These are phyloP conservation scores for Tetramorium bicarinatum DNA, from an alignment of 2,888 invertebrate species.

Conservation along the genomic window DNA sequence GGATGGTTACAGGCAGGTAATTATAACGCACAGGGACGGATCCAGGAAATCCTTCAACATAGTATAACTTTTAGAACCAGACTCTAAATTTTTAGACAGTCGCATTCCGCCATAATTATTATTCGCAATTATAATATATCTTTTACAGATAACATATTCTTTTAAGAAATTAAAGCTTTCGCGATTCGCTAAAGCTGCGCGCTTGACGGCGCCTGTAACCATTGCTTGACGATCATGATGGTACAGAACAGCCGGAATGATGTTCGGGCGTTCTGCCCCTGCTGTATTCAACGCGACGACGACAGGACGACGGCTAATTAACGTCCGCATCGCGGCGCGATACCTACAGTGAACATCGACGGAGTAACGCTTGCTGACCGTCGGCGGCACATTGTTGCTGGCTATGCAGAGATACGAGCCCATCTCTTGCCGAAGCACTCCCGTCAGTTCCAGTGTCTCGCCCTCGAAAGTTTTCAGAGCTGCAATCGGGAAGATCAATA, in stretches of 20 bases:
- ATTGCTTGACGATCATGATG: not conserved
- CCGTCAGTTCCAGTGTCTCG: constrained; percentile 90
- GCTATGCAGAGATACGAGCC: constrained; percentile 95
- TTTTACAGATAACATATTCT: not conserved
- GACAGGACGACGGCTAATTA: constrained; percentile 57
- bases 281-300: constrained; percentile 29
- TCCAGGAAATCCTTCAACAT: not conserved
- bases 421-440: constrained; percentile 94
- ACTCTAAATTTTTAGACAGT: not conserved
- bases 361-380: constrained; percentile 94
- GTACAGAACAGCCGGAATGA: not conserved
- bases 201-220: not conserved
- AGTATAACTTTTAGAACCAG: not conserved
- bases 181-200: not conserved
- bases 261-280: not conserved
- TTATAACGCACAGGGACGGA: constrained; percentile 27
- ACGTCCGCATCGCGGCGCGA: constrained; percentile 43
- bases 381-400: constrained; percentile 93
- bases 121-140: not conserved
- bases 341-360: constrained; percentile 91
- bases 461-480: constrained; percentile 90
- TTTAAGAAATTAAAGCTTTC: not conserved
- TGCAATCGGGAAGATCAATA: constrained; percentile 55
- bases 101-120: not conserved
- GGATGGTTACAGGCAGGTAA: constrained; percentile 30